phyloP scores from a whole-genome alignment of 2,113 vertebrate genomes.

The Paedocypris sp. region DNA sequence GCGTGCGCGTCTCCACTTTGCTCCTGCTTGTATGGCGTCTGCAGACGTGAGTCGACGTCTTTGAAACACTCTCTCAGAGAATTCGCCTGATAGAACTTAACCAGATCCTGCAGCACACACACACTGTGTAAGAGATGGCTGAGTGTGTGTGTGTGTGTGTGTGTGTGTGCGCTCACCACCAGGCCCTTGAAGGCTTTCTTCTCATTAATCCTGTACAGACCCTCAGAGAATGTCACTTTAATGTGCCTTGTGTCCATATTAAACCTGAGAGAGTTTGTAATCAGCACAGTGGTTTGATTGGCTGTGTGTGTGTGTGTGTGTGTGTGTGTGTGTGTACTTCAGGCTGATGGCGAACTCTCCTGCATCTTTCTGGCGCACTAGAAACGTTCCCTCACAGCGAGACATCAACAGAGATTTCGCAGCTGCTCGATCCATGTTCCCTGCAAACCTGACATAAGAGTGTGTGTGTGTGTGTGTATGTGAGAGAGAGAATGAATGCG shows the following conservation, averaged over 20 bases:
- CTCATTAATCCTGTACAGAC: constrained; percentile 82
- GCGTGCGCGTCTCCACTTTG: constrained; percentile 38
- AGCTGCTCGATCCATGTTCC: constrained; percentile 73
- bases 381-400: constrained; percentile 79
- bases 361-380: constrained; percentile 80
- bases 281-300: neutral
- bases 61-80: constrained; percentile 87
- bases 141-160: neutral
- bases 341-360: constrained; percentile 88
- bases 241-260: constrained; percentile 82
- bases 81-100: constrained; percentile 77
- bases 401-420: constrained; percentile 66
- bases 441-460: constrained; percentile 67
- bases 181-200: constrained; percentile 84
- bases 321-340: constrained; percentile 60
- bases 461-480: neutral
- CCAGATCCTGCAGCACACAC: constrained; percentile 65
- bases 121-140: neutral
- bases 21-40: constrained; percentile 75
- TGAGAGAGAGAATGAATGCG: neutral
- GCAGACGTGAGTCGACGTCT: constrained; percentile 70
- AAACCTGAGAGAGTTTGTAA: constrained; percentile 65
- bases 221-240: constrained; percentile 72
- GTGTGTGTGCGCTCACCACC: constrained; percentile 53
- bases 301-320: neutral